A percentile compares a stretch with the other conserved stretches of the same genome.
Conservation (phyloP, 2,113 vertebrate species). For the Catharus minimus region DNA sequence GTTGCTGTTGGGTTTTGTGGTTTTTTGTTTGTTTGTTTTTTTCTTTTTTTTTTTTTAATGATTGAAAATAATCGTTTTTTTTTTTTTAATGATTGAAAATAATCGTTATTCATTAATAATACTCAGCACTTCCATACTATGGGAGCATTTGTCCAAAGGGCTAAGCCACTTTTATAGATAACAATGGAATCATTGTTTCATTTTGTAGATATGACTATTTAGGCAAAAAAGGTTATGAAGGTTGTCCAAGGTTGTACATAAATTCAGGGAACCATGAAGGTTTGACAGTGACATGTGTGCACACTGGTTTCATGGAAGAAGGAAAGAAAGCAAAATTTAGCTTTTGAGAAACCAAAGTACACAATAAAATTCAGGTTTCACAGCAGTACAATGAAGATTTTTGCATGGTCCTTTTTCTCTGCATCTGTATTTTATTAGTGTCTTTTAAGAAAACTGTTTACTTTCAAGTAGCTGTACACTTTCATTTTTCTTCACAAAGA, state of each 20-base stretch:
- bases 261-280: background rate
- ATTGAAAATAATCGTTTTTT: background rate
- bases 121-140: background rate
- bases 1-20: fast-evolving
- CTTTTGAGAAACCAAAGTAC: background rate
- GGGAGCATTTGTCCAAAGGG: fast-evolving
- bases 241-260: background rate
- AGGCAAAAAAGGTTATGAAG: background rate
- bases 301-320: background rate
- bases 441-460: background rate
- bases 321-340: background rate
- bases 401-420: background rate
- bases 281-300: background rate
- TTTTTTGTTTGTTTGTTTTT: background rate
- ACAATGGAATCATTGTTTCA: fast-evolving
- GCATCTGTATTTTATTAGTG: background rate
- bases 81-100: background rate
- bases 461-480: fast-evolving
- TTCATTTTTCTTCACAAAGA: background rate
- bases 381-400: background rate
- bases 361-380: background rate
- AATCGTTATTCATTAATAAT: background rate
- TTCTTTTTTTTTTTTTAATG: background rate
- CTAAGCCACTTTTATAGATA: background rate
- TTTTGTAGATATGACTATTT: background rate